These are phyloP conservation scores for Myiopsitta monachus DNA, from an alignment of 2,113 vertebrate genomes.

Conservation along the genomic window DNA sequence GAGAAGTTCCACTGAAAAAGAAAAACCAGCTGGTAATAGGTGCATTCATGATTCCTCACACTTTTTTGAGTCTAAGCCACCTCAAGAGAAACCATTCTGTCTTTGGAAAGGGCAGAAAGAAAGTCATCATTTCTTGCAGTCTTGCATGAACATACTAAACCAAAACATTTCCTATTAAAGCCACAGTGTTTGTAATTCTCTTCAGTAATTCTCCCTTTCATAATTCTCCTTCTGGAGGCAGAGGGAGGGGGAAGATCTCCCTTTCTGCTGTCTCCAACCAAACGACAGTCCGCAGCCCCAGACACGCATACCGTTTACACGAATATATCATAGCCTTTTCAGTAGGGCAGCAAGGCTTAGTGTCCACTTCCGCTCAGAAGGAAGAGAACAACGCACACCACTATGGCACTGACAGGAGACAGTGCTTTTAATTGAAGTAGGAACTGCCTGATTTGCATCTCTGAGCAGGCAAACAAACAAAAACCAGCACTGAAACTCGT, in stretches of 20 bases:
- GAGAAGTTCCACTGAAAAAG: neutral
- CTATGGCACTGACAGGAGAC: neutral
- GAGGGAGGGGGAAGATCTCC: neutral
- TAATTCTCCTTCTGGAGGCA: neutral
- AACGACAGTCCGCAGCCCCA: neutral
- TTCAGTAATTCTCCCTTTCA: neutral
- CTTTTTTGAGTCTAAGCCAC: neutral
- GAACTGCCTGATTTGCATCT: conserved; percentile 6
- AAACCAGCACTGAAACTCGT: neutral
- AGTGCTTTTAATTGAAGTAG: neutral
- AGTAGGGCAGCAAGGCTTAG: neutral
- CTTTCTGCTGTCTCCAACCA: neutral
- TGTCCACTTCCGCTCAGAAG: neutral
- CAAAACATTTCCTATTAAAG: neutral
- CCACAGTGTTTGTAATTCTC: neutral
- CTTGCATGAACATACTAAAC: neutral
- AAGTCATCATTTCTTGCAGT: neutral
- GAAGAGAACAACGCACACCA: neutral
- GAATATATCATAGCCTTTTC: accelerated
- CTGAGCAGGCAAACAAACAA: neutral
- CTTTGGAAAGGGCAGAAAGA: neutral
- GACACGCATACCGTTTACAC: neutral
- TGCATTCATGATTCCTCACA: neutral
- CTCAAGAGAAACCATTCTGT: neutral
- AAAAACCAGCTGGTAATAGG: neutral